Conservation (phyloP, 2,113 vertebrate genomes). For the Gadus chalcogrammus region DNA sequence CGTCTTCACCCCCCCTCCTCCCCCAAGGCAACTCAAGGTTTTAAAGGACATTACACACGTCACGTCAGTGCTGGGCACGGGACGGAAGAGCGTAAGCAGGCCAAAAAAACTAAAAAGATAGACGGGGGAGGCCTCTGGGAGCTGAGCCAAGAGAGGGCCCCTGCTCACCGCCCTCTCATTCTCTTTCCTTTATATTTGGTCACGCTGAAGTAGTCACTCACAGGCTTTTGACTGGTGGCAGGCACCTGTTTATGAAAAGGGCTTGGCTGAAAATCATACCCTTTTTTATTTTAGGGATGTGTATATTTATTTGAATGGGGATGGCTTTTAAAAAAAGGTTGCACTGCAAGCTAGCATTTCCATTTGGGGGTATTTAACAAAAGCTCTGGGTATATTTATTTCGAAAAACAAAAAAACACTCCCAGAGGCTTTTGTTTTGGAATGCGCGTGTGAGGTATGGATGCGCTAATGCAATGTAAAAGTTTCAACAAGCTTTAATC, state of each 20-base stretch:
- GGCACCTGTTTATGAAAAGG: slow-evolving; percentile 14
- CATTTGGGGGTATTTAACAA: neutral
- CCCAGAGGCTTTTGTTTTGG: neutral
- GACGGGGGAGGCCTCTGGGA: neutral
- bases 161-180: neutral
- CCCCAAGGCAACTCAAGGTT: slow-evolving; percentile 27
- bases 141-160: slow-evolving; percentile 6
- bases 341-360: too few relatives aligned
- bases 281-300: slow-evolving; percentile 39
- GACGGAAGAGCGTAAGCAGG: slow-evolving; percentile 15
- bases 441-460: neutral
- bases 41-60: slow-evolving; percentile 61
- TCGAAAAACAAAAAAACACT: neutral
- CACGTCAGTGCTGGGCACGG: slow-evolving; percentile 28
- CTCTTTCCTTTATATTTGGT: too few relatives aligned
- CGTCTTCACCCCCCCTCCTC: too few relatives aligned
- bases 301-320: too few relatives aligned
- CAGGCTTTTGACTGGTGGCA: slow-evolving; percentile 2
- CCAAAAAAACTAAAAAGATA: neutral
- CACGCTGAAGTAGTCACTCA: slow-evolving; percentile 13
- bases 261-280: slow-evolving; percentile 22
- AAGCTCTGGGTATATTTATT: neutral
- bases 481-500: neutral
- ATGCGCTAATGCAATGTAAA: neutral
- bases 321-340: too few relatives aligned